These are phyloP conservation scores for Corbicula japonica DNA, from an alignment of 2,888 invertebrate genomes.

Conservation along the genomic window DNA sequence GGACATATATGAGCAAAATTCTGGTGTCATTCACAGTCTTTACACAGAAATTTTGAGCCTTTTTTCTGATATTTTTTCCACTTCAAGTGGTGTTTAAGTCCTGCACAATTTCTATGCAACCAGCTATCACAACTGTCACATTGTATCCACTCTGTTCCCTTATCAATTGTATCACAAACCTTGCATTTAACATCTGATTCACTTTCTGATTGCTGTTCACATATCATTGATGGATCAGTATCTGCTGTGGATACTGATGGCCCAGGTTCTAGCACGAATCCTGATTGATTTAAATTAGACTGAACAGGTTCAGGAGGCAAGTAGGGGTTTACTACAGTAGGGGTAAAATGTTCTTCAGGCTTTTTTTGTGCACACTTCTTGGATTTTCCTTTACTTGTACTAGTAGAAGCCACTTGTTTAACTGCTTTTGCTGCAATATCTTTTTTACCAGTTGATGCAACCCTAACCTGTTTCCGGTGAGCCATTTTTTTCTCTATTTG, in stretches of 20 bases:
- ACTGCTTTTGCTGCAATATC: background rate
- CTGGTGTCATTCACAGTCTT: constrained; percentile 7
- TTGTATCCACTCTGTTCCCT: constrained; percentile 38
- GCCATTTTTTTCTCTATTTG: constrained; percentile 44
- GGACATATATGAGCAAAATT: too few species aligned
- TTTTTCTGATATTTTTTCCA: constrained; percentile 39
- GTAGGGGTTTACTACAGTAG: background rate
- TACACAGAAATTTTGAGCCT: constrained; percentile 12
- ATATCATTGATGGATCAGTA: background rate
- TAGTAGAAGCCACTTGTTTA: background rate
- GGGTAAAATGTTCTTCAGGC: background rate
- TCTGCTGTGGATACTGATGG: background rate
- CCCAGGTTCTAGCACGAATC: background rate
- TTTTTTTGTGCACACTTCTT: background rate
- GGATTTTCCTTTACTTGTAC: background rate
- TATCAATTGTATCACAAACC: constrained; percentile 27
- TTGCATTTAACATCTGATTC: constrained; percentile 19
- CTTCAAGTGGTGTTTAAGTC: constrained; percentile 30
- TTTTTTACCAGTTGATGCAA: background rate
- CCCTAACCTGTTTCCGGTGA: constrained; percentile 43
- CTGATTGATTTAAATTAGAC: too few species aligned
- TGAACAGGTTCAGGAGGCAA: background rate
- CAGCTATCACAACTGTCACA: constrained; percentile 35
- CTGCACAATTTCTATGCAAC: constrained; percentile 40
- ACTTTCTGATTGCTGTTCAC: constrained; percentile 4